Percentiles rank a stretch among this genome's conserved stretches.
Conservation (phyloP, 2,797 vertebrate genomes). For the Champsocephalus gunnari region DNA sequence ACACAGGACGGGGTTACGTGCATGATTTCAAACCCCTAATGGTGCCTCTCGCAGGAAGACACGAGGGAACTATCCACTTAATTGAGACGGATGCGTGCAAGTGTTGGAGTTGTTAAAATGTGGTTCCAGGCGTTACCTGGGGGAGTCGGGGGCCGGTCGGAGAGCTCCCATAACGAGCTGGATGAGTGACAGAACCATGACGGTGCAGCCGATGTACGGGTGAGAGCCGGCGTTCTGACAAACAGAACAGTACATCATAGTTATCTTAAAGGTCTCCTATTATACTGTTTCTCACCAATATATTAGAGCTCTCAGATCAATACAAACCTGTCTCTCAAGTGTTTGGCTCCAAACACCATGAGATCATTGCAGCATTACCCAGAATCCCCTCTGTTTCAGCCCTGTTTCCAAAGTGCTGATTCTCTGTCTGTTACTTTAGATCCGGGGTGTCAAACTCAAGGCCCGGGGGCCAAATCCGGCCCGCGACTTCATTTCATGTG, state of each 20-base stretch:
- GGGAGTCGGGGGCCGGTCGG: conserved; percentile 84
- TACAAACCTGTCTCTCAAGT: no score
- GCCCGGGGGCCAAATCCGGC: no score
- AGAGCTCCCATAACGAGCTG: conserved; percentile 87
- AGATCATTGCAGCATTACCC: no score
- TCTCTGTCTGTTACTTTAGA: no score
- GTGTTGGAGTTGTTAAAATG: not conserved
- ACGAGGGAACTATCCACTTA: not conserved
- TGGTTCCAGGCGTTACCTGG: conserved; percentile 81
- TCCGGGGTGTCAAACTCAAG: no score
- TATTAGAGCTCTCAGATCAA: no score
- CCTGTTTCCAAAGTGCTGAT: no score
- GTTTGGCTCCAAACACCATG: no score
- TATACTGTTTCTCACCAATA: no score
- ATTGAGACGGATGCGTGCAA: conserved; percentile 1
- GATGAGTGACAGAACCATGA: conserved; percentile 85
- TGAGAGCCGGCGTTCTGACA: conserved; percentile 88
- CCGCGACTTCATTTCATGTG: no score
- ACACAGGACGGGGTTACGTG: not conserved
- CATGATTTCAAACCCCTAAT: not conserved
- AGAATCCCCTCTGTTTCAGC: no score
- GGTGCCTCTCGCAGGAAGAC: not conserved
- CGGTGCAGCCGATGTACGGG: conserved; percentile 86
- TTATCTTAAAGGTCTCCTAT: no score
- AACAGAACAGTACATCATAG: not conserved